Evolutionary conservation across 2,113 vertebrate species (phyloP).

Genomic region (Loxodonta africana): DNA sequence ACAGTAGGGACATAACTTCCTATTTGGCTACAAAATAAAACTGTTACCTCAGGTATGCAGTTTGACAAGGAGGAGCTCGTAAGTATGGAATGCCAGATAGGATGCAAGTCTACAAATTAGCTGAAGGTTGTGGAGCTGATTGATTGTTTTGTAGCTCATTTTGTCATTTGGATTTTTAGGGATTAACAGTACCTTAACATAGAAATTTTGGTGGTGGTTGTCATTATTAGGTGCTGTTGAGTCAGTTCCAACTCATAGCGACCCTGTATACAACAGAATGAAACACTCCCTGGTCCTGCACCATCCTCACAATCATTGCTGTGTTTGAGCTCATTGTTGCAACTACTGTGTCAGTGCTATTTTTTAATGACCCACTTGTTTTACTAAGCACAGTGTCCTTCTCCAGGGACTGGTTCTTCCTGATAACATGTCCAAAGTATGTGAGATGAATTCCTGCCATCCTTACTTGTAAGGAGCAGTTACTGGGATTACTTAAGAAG

Average conservation of each 20-base stretch:
- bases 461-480: background rate
- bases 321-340: too few species aligned
- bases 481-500: background rate
- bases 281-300: too few species aligned
- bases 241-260: too few species aligned
- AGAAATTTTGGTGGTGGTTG: background rate
- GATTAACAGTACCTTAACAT: background rate
- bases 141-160: background rate
- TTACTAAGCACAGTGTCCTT: too few species aligned
- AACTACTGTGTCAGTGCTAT: too few species aligned
- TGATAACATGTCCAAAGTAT: too few species aligned
- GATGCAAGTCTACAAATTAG: background rate
- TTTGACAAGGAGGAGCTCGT: background rate
- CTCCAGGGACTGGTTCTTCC: too few species aligned
- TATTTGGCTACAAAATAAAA: background rate
- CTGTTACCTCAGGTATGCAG: background rate
- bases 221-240: too few species aligned
- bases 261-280: too few species aligned
- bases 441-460: too few species aligned
- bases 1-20: background rate
- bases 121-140: background rate
- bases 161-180: constrained; percentile 54
- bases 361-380: too few species aligned
- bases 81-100: background rate
- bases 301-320: too few species aligned